These are phyloP conservation scores for Glaucidium brasilianum DNA, from an alignment of 2,113 vertebrate genomes.

Conservation along the genomic window DNA sequence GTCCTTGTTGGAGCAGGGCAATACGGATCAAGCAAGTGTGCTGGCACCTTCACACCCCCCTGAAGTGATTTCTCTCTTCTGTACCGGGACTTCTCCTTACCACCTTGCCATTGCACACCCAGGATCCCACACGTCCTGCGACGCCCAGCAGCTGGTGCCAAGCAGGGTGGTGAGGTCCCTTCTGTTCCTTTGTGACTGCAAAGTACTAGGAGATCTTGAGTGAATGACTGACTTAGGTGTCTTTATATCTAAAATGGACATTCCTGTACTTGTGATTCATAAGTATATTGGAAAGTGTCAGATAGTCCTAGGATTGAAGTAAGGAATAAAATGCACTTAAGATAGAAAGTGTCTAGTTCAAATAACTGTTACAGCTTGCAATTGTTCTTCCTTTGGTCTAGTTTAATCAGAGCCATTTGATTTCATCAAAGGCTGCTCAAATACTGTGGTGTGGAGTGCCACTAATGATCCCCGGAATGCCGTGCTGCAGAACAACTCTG, in stretches of 20 bases:
- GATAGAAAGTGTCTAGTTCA: not conserved
- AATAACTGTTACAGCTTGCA: not conserved
- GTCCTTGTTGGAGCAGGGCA: not conserved
- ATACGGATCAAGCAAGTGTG: not conserved
- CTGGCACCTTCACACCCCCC: rapidly evolving
- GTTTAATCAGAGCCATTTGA: not conserved
- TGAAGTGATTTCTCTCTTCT: not conserved
- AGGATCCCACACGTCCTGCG: rapidly evolving
- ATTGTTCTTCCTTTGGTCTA: not conserved
- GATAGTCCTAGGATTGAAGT: not conserved
- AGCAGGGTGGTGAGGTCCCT: not conserved
- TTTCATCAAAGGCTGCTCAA: not conserved
- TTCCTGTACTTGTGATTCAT: not conserved
- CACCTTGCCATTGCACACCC: too few species aligned
- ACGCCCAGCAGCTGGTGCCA: not conserved
- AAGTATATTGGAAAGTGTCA: not conserved
- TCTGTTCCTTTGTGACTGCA: not conserved
- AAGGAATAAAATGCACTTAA: not conserved
- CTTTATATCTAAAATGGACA: not conserved
- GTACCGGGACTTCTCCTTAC: not conserved
- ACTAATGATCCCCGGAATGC: not conserved
- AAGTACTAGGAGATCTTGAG: not conserved
- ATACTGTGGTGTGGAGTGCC: rapidly evolving
- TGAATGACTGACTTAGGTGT: not conserved
- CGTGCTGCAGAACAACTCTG: not conserved